Evolutionary conservation across 2,888 invertebrate species (phyloP), one percentile per base, ranked within the genome.

Genomic region (Parnassius mnemosyne): DNA sequence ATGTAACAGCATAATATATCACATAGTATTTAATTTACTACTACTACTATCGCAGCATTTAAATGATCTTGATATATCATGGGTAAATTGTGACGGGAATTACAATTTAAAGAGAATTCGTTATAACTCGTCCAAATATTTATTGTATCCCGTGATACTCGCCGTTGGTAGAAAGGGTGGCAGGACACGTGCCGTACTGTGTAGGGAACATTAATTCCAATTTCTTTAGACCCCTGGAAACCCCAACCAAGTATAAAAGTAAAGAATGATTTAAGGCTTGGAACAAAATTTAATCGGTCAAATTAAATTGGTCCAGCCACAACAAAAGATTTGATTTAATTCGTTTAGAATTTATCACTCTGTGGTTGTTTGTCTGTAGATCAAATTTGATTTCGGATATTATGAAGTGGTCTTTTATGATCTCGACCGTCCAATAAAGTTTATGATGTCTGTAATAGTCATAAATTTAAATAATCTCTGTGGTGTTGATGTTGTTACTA

Each of bases 291-390:
- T 78, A 3, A 68, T 1, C 80, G 80, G 87, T 66, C 60, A 11
- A n/a, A 60, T 66, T 65, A 68, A 47, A 53, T 43, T 60, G 63
- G 63, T 49, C 52, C 9, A 42, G 42, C 52, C 12, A 58, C 67
- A 71, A 72, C 74, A 75, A 78, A 72, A 76, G 79, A 82, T 80
- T 84, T 80, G 74, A 78, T 86, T 84, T 86, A 89, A 88, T 89
- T 80, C 83, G 77, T 84, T 86, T 83, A 80, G 87, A 87, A 88
- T 89, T 89, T 89, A 89, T 89, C 80, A 78, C 80, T 67, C 65
- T 67, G 69, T 49, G 64, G 69, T 71, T 75, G 76, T 80, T 83
- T 84, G 80, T 81, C 80, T 81, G 81, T 79, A 73, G 79, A 80
- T 80, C 72, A 75, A 81, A 81, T 85, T 85, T 81, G 85, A 84